These are phyloP conservation scores for Paralvinella palmiformis DNA, from an alignment of 1,140 invertebrate genomes.

Conservation along the genomic window DNA sequence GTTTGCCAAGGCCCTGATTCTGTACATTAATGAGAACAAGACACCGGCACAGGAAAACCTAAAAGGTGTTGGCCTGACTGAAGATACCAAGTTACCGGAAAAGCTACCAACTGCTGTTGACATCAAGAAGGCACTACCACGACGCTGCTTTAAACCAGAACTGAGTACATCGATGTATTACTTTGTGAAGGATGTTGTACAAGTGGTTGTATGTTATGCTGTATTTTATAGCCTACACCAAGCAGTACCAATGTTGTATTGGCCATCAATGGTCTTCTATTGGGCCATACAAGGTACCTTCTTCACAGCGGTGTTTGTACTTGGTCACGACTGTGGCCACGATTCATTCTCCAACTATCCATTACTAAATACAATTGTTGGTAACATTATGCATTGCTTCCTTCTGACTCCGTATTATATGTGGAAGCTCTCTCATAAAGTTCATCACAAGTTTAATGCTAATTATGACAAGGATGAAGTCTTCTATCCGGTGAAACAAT, in stretches of 20 bases:
- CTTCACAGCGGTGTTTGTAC: slow-evolving; percentile 46
- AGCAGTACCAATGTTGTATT: slow-evolving; percentile 30
- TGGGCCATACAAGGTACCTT: slow-evolving; percentile 46
- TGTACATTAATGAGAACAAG: background rate
- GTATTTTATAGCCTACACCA: slow-evolving; percentile 31
- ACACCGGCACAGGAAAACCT: background rate
- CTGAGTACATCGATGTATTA: slow-evolving; percentile 40
- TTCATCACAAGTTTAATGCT: slow-evolving; percentile 38
- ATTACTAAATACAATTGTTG: slow-evolving; percentile 34
- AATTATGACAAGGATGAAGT: slow-evolving; percentile 42
- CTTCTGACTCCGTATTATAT: slow-evolving; percentile 36
- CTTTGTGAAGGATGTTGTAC: slow-evolving; percentile 35
- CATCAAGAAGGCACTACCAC: slow-evolving; percentile 39
- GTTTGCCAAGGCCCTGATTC: background rate
- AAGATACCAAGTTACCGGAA: slow-evolving; percentile 18
- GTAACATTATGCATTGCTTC: slow-evolving; percentile 32
- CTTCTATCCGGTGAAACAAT: slow-evolving; percentile 35
- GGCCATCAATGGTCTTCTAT: slow-evolving; percentile 25
- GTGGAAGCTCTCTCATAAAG: slow-evolving; percentile 40
- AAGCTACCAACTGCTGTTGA: slow-evolving; percentile 33
- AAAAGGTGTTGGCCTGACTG: slow-evolving; percentile 13
- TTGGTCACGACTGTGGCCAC: slow-evolving; percentile 52
- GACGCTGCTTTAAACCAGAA: slow-evolving; percentile 39
- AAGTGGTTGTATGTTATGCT: slow-evolving; percentile 32
- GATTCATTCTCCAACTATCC: slow-evolving; percentile 47